These are phyloP conservation scores for Conus ventricosus DNA, from an alignment of 1,140 invertebrate species.

Conservation along the genomic window DNA sequence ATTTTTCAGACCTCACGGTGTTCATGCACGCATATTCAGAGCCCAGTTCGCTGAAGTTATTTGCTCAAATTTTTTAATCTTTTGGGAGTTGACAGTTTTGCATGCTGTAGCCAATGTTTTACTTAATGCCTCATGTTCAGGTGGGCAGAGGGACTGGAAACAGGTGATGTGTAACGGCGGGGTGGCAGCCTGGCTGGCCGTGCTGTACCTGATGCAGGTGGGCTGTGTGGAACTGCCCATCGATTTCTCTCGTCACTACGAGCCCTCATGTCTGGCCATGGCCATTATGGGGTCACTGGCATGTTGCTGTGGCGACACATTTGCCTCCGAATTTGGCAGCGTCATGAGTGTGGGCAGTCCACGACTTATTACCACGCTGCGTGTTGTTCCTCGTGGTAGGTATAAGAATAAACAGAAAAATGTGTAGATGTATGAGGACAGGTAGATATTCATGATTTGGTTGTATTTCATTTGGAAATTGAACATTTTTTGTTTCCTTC, in stretches of 20 bases:
- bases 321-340: conserved; percentile 91
- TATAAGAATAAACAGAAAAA: background rate
- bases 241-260: conserved; percentile 86
- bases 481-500: too few species aligned
- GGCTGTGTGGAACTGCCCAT: conserved; percentile 84
- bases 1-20: too few species aligned
- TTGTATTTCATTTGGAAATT: too few species aligned
- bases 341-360: conserved; percentile 83
- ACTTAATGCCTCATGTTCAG: conserved; percentile 67
- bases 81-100: too few species aligned
- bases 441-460: too few species aligned
- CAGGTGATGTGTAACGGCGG: conserved; percentile 94
- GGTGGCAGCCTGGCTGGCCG: conserved; percentile 85
- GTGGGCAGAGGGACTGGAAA: conserved; percentile 91
- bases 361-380: conserved; percentile 84
- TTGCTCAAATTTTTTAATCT: too few species aligned
- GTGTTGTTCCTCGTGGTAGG: conserved; percentile 81
- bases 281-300: conserved; percentile 87
- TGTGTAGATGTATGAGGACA: too few species aligned
- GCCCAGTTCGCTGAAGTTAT: too few species aligned
- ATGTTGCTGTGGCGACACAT: conserved; percentile 92
- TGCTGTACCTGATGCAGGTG: conserved; percentile 89
- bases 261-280: conserved; percentile 85
- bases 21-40: too few species aligned
- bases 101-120: too few species aligned